Conservation (phyloP, 2,113 vertebrate genomes). For the Leptocoma aspasia region DNA sequence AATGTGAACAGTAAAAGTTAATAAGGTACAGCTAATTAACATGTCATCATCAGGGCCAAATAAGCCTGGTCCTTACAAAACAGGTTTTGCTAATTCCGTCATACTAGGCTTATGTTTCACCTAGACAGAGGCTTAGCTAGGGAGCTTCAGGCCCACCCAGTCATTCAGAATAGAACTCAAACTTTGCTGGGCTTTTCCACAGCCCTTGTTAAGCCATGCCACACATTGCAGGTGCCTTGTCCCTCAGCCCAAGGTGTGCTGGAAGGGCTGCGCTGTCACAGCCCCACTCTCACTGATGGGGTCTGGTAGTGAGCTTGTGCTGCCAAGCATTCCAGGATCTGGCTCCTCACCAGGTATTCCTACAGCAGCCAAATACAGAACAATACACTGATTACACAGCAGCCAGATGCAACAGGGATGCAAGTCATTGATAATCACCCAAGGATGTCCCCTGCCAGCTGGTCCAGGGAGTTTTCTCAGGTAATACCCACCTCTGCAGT, state of each 20-base stretch:
- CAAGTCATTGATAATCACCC: accelerated
- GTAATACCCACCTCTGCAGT: not conserved
- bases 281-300: not conserved
- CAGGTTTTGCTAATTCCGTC: not conserved
- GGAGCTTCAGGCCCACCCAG: not conserved
- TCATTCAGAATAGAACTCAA: not conserved
- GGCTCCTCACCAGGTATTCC: not conserved
- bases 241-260: not conserved
- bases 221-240: accelerated
- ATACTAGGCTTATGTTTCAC: not conserved
- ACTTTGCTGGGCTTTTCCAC: not conserved
- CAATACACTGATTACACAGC: not conserved
- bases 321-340: not conserved
- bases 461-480: not conserved
- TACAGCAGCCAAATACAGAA: not conserved
- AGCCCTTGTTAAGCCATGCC: not conserved
- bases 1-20: slow-evolving; percentile 1
- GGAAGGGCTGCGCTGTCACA: not conserved
- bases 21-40: not conserved
- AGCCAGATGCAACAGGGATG: accelerated
- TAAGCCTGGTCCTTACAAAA: not conserved
- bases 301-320: not conserved
- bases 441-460: not conserved
- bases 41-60: not conserved
- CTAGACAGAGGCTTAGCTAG: not conserved